Base-by-base conservation (phyloP, 2,888 invertebrate species). In the Zygaena filipendulae region DNA sequence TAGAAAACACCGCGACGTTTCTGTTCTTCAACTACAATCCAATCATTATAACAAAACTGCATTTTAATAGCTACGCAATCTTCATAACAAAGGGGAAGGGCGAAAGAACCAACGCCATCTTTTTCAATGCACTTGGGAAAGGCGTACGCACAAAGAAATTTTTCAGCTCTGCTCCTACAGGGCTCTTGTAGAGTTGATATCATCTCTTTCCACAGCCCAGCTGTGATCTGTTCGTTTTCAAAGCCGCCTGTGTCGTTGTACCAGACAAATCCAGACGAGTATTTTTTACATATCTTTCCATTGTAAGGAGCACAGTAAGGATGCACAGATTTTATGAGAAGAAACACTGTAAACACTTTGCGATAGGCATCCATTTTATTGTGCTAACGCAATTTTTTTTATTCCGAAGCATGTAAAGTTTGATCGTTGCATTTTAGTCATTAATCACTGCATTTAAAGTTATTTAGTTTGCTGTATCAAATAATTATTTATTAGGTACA, bases 41-140 rank as follows among this genome's bases (percentile, higher is more conserved):
- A 97, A 59, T 95, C 93, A 55, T 90, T 92, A 63, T 91, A 94
- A 68, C 97, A 97, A 69, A 95, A 92, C 52, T 94, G 86, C 61
- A 91, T 87, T 59, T 90, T 89, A 13, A 95, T 91, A 29, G 96
- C 96, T 58, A 91, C 85, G 59, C 97, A 97, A 59, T 96, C 95
- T 81, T 97, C 96, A 54, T 92, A 91, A 68, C 95, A 95, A 3
- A 95, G 75, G 3, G 94, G 92, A 33, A 94, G 77, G 27, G 85
- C 87, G 37, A 45, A 58, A 38, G 84, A 81, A 3, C 90, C 86
- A 33, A 83, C 82, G 26, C 87, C 86, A 47, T 81, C 79, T 52
- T 85, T 84, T 47, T 86, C 71, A 35, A 87, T 82, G 55, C 95
- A 95, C 53, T 88, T 87, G 2, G 96, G 96, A 72, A 96, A 97